These are phyloP conservation scores for Raillietiella orientalis DNA, from an alignment of 2,888 invertebrate species.

Conservation along the genomic window DNA sequence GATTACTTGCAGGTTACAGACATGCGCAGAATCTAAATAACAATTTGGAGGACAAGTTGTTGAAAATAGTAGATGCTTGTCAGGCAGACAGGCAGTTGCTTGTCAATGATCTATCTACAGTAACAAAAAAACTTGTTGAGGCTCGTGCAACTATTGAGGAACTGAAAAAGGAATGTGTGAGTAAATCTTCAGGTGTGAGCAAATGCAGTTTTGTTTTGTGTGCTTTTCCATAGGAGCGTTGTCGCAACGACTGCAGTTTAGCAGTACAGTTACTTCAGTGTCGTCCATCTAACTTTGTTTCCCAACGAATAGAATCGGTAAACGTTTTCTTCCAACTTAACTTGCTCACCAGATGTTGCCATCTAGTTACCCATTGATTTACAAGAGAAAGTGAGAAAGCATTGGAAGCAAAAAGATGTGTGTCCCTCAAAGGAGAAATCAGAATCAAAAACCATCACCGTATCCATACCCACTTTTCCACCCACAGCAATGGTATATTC, in stretches of 20 bases:
- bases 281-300: constrained; percentile 73
- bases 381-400: constrained; percentile 39
- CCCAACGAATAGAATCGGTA: constrained; percentile 63
- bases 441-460: constrained; percentile 28
- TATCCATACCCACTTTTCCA: constrained; percentile 43
- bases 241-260: constrained; percentile 67
- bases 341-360: too few species aligned
- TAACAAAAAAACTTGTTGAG: constrained; percentile 14
- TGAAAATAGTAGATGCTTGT: constrained; percentile 76
- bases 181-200: too few species aligned
- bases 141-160: constrained; percentile 12
- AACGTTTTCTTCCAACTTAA: constrained; percentile 15
- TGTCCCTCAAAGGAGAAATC: constrained; percentile 11
- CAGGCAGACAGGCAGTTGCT: too few species aligned
- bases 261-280: constrained; percentile 80
- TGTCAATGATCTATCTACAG: too few species aligned
- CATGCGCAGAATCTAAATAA: constrained; percentile 79
- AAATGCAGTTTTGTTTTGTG: too few species aligned
- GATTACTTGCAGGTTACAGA: constrained; percentile 70
- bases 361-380: constrained; percentile 59
- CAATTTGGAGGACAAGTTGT: constrained; percentile 65
- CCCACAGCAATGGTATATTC: constrained; percentile 45
- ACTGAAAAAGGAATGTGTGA: constrained; percentile 15
- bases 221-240: constrained; percentile 38
- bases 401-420: constrained; percentile 10